Percentiles rank a stretch among this genome's conserved stretches.
phyloP scores from a whole-genome alignment of 2,888 invertebrate species.

The Euspilapteryx auroguttella region DNA sequence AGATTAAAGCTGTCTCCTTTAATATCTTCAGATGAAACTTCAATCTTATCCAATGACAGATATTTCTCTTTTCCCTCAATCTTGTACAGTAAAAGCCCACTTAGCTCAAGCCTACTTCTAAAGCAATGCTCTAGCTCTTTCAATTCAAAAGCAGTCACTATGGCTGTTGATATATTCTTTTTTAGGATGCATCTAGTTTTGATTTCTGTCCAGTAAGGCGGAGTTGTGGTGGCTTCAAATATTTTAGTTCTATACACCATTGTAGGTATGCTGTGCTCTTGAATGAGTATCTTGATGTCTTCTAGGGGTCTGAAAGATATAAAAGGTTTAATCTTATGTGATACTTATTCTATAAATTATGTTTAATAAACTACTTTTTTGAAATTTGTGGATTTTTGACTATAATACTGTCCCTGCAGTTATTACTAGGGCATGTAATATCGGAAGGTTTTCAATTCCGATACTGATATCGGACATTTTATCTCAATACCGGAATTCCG shows the following conservation, averaged over 20 bases:
- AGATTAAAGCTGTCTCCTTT: constrained; percentile 27
- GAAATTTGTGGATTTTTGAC: not conserved
- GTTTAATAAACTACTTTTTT: not conserved
- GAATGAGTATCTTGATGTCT: constrained; percentile 22
- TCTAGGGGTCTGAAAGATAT: constrained; percentile 23
- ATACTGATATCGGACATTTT: too few relatives aligned
- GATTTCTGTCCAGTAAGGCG: constrained; percentile 24
- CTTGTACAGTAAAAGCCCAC: constrained; percentile 22
- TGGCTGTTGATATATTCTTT: constrained; percentile 7
- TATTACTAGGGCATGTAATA: too few relatives aligned
- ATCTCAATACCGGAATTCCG: too few relatives aligned
- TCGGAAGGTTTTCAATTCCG: too few relatives aligned
- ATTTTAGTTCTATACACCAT: constrained; percentile 27
- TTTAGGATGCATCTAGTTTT: constrained; percentile 10
- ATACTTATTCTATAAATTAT: not conserved
- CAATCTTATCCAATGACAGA: constrained; percentile 24
- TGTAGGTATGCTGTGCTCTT: constrained; percentile 15
- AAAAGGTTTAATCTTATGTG: not conserved
- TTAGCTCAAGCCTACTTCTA: constrained; percentile 20
- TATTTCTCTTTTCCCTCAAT: constrained; percentile 16
- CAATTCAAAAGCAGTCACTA: constrained; percentile 20
- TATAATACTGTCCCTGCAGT: too few relatives aligned
- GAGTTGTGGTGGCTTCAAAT: constrained; percentile 13
- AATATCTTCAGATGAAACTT: constrained; percentile 22
- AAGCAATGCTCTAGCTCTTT: constrained; percentile 21